A percentile compares a stretch with the other conserved stretches of the same genome.
phyloP scores from a whole-genome alignment of 2,888 invertebrate species.

The Boloria selene region DNA sequence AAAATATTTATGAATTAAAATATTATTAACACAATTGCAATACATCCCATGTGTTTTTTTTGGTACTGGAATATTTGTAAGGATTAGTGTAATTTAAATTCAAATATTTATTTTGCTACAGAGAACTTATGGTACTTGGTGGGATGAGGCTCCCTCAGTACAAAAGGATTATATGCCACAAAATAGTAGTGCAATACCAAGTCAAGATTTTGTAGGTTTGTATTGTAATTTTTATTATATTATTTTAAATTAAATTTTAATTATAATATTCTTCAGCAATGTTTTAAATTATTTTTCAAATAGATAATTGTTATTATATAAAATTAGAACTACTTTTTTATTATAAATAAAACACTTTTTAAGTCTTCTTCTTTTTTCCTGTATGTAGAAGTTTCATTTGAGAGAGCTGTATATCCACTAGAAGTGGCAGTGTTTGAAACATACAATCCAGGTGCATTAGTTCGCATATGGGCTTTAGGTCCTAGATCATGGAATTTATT shows the following conservation, averaged over 20 bases:
- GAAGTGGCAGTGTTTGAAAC: slow-evolving; percentile 91
- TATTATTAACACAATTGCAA: no score
- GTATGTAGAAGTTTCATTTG: slow-evolving; percentile 84
- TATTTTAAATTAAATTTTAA: no score
- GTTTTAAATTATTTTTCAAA: no score
- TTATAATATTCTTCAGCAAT: no score
- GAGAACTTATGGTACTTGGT: slow-evolving; percentile 93
- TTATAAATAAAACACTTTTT: neutral
- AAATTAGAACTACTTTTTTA: neutral
- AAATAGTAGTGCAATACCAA: slow-evolving; percentile 84
- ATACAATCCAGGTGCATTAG: slow-evolving; percentile 92
- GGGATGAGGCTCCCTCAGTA: slow-evolving; percentile 89
- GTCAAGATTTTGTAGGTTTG: slow-evolving; percentile 91
- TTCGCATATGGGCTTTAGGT: slow-evolving; percentile 88
- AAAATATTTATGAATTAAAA: no score
- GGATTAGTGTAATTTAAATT: neutral
- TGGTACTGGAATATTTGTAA: no score
- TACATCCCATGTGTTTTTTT: no score
- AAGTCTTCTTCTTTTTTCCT: slow-evolving; percentile 9
- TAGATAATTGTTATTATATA: neutral
- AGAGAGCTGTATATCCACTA: slow-evolving; percentile 85
- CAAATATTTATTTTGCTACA: slow-evolving; percentile 54
- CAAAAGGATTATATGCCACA: slow-evolving; percentile 88
- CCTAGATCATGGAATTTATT: slow-evolving; percentile 85
- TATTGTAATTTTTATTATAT: no score